A percentile compares a stretch with the other conserved stretches of the same genome.
Conservation (phyloP, 1,140 invertebrate species). For the Cyclina sinensis region DNA sequence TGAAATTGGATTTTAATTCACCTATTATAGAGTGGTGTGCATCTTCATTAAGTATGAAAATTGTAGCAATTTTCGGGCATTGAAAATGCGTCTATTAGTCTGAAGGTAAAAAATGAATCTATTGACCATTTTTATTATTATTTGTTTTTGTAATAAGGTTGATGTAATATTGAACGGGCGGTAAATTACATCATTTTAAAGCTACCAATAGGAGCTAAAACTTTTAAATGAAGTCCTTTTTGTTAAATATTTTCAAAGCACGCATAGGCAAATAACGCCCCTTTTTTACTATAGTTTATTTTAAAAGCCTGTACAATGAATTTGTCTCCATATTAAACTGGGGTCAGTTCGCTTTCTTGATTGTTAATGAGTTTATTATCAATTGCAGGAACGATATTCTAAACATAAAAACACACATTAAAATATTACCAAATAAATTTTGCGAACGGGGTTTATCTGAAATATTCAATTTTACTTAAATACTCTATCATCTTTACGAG, state of each 20-base stretch:
- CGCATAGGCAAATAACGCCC: too few species aligned
- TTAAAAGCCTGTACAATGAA: too few species aligned
- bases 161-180: neutral
- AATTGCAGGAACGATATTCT: too few species aligned
- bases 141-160: slow-evolving; percentile 2
- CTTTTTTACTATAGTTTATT: too few species aligned
- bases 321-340: too few species aligned
- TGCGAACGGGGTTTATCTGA: too few species aligned
- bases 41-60: slow-evolving; percentile 1
- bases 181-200: neutral
- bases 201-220: neutral
- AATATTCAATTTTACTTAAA: too few species aligned
- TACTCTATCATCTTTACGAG: too few species aligned
- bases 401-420: too few species aligned
- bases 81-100: slow-evolving; percentile 2
- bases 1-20: slow-evolving; percentile 29
- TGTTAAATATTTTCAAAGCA: neutral
- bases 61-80: neutral
- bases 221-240: neutral
- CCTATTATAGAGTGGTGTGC: neutral
- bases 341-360: too few species aligned
- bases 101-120: neutral
- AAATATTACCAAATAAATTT: too few species aligned
- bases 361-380: too few species aligned
- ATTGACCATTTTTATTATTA: neutral